Base-by-base conservation (phyloP, 2,888 invertebrate species). In the Oxystoma pomonae region DNA sequence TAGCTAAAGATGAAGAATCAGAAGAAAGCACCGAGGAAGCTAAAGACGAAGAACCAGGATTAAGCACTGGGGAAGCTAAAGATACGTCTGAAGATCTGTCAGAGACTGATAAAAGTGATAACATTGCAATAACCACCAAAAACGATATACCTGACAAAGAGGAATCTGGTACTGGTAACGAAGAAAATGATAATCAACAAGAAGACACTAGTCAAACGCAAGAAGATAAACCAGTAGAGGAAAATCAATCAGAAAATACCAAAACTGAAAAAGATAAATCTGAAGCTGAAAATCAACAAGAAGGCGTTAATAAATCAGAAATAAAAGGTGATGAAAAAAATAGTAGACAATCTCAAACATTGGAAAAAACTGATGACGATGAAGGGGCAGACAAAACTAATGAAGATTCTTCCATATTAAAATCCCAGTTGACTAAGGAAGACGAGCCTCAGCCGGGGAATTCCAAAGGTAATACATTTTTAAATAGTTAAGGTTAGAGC, bases 251-350 rank as follows among this genome's bases (percentile, higher is more conserved):
- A n/a, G n/a, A n/a, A n/a, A n/a, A n/a, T n/a, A n/a, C n/a, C n/a
- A n/a, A n/a, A n/a, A n/a, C n/a, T n/a, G n/a, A n/a, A n/a, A n/a
- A 21, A 17, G 18, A 62, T 18, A 19, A 20, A 16, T 19, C 35
- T 22, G 55, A 55, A 55, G 22, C 51, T 53, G 35, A 61, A 60
- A 55, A 22, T 63, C 56, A 22, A 9, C 20, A n/a, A 1, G 16
- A 64, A 57, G 20, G 19, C 9, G 20, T 52, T 57, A n/a, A 62
- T n/a, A 57, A 59, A 53, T 9, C 9, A 21, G 51, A 20, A 49
- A 20, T 59, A 20, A 59, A 12, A 12, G 21, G 58, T 35, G 50
- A 22, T n/a, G 18, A 60, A 61, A 52, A 20, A 22, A 55, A 55
- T 1, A 21, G 55, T 18, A 53, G 17, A 49, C 17, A 50, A 51